Percentiles rank a stretch among this genome's conserved stretches.
Conservation (phyloP, 1,140 invertebrate genomes). For the Drosophila kepulauana region DNA sequence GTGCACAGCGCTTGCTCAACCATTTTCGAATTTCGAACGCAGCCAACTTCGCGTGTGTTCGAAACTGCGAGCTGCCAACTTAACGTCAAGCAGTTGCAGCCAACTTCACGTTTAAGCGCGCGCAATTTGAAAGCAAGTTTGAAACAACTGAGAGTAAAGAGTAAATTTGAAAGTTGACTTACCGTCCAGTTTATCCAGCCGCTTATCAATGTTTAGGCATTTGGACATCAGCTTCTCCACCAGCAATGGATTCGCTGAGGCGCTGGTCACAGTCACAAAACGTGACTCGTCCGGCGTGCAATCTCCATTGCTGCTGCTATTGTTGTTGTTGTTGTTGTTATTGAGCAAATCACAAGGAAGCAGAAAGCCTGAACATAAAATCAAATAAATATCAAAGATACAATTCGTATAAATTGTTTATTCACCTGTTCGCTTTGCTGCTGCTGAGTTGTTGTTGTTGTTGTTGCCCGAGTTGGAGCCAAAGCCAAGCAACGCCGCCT, state of each 20-base stretch:
- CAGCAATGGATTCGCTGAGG: slow-evolving; percentile 79
- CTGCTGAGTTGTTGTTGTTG: slow-evolving; percentile 17
- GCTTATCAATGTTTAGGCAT: slow-evolving; percentile 70
- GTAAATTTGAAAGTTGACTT: slow-evolving; percentile 42
- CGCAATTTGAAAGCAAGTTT: not conserved
- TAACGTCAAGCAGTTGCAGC: not conserved
- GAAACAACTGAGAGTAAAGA: not conserved
- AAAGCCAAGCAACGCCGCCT: slow-evolving; percentile 58
- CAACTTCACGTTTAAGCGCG: slow-evolving; percentile 9
- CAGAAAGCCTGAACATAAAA: slow-evolving; percentile 26
- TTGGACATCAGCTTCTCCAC: slow-evolving; percentile 84
- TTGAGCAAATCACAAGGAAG: slow-evolving; percentile 69
- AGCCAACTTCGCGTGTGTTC: slow-evolving; percentile 11
- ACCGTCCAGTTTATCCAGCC: slow-evolving; percentile 68
- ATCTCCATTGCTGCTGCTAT: slow-evolving; percentile 50
- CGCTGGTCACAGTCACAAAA: slow-evolving; percentile 74
- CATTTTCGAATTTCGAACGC: not conserved
- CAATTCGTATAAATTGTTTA: not conserved
- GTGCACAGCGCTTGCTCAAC: slow-evolving; percentile 1
- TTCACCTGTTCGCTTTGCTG: slow-evolving; percentile 46
- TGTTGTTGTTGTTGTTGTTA: slow-evolving; percentile 48
- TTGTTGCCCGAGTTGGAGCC: slow-evolving; percentile 43
- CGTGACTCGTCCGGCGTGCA: slow-evolving; percentile 69
- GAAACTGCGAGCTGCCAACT: slow-evolving; percentile 28
- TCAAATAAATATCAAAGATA: not conserved